A percentile compares a stretch with the other conserved stretches of the same genome.
Evolutionary conservation across 2,797 vertebrate species (phyloP).

Genomic region (Tolypeutes matacus): DNA sequence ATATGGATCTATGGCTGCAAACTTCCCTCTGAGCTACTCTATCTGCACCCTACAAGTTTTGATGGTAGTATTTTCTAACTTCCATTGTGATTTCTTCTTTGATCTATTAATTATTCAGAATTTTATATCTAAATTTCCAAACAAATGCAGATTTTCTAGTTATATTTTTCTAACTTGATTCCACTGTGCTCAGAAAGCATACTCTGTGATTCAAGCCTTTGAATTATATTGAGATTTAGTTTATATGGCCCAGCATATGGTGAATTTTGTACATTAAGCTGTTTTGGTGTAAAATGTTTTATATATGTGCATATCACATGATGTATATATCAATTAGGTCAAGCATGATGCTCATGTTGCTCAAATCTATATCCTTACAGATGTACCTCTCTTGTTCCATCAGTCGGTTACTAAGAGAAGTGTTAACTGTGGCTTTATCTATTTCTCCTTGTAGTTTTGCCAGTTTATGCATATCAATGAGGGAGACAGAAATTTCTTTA

Average conservation of each 20-base stretch:
- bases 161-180: conserved; percentile 54
- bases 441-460: background rate
- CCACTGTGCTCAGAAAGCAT: background rate
- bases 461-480: background rate
- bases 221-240: background rate
- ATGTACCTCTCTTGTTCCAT: background rate
- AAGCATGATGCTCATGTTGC: background rate
- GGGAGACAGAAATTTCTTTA: conserved; percentile 18
- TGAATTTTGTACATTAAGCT: background rate
- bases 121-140: conserved; percentile 24
- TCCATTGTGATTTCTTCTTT: background rate
- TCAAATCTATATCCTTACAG: conserved; percentile 20
- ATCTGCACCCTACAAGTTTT: background rate
- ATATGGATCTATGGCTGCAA: background rate
- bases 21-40: background rate
- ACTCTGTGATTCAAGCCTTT: conserved; percentile 26
- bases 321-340: background rate
- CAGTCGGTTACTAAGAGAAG: conserved; percentile 15
- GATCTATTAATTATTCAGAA: background rate
- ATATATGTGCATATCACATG: too few species aligned
- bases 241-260: background rate
- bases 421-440: background rate
- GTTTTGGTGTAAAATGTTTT: background rate
- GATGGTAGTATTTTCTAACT: background rate
- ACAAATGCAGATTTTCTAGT: background rate